Evolutionary conservation across 23 tunicate species (phyloP), one percentile per base, ranked within the genome.

Genomic region (Trididemnum miniatum): DNA sequence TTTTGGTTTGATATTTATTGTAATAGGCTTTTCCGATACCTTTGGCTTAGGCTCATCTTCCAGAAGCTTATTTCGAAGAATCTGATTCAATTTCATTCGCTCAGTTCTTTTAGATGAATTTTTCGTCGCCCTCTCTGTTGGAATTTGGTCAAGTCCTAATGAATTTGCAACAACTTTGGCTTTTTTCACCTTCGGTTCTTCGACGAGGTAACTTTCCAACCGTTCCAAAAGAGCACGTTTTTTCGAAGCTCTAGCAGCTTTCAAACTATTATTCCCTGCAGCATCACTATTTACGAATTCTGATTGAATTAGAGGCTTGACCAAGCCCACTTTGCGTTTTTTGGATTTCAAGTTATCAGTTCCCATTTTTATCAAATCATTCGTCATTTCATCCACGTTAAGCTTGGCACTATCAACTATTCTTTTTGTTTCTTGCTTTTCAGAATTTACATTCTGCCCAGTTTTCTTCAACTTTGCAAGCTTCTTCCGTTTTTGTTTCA

Each of bases 401-500:
- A 5, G 31, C 24, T 74, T 74, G 4, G 40, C 38, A 22, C 2
- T 20, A 5, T 54, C n/a, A 62, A 18, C 26, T 49, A 9, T 74
- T 52, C 9, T 52, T 52, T 28, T 35, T 50, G 82, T 35, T 52
- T 85, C 62, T 51, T 59, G 76, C 57, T 29, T 34, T 27, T 32
- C 31, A 31, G 66, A 59, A 18, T 83, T 49, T 0, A 57, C 67
- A 23, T 63, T 27, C 5, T 63, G n/a, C 5, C 22, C 22, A 5
- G 29, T 27, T 27, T 63, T 44, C 54, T 44, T 44, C 12, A 15
- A 7, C 15, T 44, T 44, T 44, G 54, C 54, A 7, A 7, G 9
- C 15, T 9, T 15, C 37, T 51, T 80, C 79, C 35, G 71, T 33
- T 49, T 35, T 35, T 77, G 60, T 20, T 83, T 38, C 0, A 74